Evolutionary conservation across 1,140 invertebrate species (phyloP), one percentile per base, ranked within the genome.

Genomic region (Hestina assimilis): DNA sequence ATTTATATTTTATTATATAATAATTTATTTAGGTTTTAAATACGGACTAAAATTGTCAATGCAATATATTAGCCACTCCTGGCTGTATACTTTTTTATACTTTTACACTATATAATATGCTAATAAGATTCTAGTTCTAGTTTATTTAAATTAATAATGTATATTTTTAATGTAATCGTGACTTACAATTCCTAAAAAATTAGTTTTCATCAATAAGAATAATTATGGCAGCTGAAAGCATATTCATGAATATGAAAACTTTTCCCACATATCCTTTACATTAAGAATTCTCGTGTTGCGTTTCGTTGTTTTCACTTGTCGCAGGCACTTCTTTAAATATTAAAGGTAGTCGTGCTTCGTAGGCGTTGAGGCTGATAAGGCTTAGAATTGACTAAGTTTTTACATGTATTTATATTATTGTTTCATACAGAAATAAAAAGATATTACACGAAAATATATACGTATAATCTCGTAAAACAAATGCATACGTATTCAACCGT

Each of bases 271-370:
- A 26, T 55, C 38, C 24, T 17, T 56, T 47, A 26, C 42, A 47
- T 56, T 23, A n/a, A 31, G 33, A 47, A 56, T 47, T 56, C 53
- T 19, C 23, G n/a, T n/a, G n/a, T n/a, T n/a, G n/a, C n/a, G n/a
- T n/a, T n/a, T n/a, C n/a, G 47, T 56, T 47, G 43, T 56, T 56
- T 56, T 47, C 15, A 33, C 33, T 40, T 19, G n/a, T 47, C 42
- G 43, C 53, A 23, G 43, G 43, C 19, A 33, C 53, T 56, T 38
- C n/a, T 47, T 56, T 31, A 56, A 56, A 56, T 56, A 56, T 56
- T 56, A 33, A 48, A 33, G 11, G 45, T 29, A 23, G 33, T 19
- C 45, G 17, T 29, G 17, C 11, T 12, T 41, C 24, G 35, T 45
- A 45, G n/a, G n/a, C 9, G 11, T 15, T n/a, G 20, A 12, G 1